Evolutionary conservation across 2,113 vertebrate species (phyloP).

Genomic region (Miniopterus natalensis): DNA sequence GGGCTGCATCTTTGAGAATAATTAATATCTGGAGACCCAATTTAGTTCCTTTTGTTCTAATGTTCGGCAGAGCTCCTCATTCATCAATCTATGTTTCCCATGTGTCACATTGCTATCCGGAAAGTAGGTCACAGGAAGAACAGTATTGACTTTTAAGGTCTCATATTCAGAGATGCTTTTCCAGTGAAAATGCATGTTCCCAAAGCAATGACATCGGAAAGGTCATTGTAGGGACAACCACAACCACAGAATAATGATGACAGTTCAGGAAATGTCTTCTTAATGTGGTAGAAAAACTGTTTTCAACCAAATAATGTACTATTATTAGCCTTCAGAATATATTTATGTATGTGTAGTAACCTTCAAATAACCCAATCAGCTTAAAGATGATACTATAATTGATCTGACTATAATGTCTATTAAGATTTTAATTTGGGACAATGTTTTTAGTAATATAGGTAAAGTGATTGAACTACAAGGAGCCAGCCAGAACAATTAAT

Average conservation of each 20-base stretch:
- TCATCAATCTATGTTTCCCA: slow-evolving; percentile 77
- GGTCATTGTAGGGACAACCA: slow-evolving; percentile 51
- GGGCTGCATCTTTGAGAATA: slow-evolving; percentile 74
- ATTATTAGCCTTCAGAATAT: background rate
- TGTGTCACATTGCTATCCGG: slow-evolving; percentile 23
- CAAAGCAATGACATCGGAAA: slow-evolving; percentile 63
- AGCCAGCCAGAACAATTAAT: background rate
- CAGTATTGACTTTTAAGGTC: slow-evolving; percentile 70
- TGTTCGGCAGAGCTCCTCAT: slow-evolving; percentile 73
- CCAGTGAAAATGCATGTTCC: slow-evolving; percentile 49
- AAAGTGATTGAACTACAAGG: background rate
- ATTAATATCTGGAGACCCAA: slow-evolving; percentile 71
- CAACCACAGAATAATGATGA: slow-evolving; percentile 3
- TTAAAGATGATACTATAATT: background rate
- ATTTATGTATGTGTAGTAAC: background rate
- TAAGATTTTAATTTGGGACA: slow-evolving; percentile 48
- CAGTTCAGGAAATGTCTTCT: slow-evolving; percentile 46
- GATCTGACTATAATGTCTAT: background rate
- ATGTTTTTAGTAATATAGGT: background rate
- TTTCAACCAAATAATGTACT: background rate
- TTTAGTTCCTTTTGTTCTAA: slow-evolving; percentile 75
- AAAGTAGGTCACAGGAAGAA: slow-evolving; percentile 76
- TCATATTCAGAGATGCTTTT: slow-evolving; percentile 60
- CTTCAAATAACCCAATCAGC: background rate
- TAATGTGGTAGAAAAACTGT: background rate